Base-by-base conservation (phyloP, 2,113 vertebrate genomes). In the Ondatra zibethicus region DNA sequence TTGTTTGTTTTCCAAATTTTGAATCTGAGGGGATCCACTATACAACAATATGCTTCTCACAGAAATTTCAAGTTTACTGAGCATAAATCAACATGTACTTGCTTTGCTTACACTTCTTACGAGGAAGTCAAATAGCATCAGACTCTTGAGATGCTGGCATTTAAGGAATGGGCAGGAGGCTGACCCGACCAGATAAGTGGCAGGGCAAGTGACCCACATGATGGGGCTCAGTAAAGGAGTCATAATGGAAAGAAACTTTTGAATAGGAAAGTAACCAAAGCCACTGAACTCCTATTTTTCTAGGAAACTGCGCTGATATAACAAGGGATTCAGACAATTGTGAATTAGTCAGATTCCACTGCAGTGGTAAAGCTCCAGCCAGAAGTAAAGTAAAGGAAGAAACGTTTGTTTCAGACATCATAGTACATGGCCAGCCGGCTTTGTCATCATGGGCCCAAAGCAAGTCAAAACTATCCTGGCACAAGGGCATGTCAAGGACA, bases 41-140 rank as follows among this genome's bases (percentile, higher is more conserved):
- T 25, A 23, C 21, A 27, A 27, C 14, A 66, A 66, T 17, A 2
- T 31, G 12, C 36, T 72, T 78, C 73, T 36, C 1, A 31, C 17
- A 19, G 16, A 76, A 78, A 91, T 75, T 2, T 29, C 25, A 87
- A 68, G 25, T 65, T 61, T 25, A 33, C 52, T 42, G 77, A 88
- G 23, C 63, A 90, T 88, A 39, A 58, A 63, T 61, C 0, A 0
- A 2, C 73, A 45, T 3, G 1, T 21, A 11, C 66, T 93, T 85
- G 21, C 68, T 95, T 93, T 65, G 10, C 7, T 27, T 66, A 66
- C 42, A 88, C 27, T 87, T 61, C 65, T 85, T 95, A 31, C 77
- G 63, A 94, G 1, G 12, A 12, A 7, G 10, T 1, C 42, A 29
- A 45, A 17, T 10, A 13, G 3, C 1, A 36, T 33, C 13, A 58